Evolutionary conservation across 2,113 vertebrate species (phyloP).

Genomic region (Ramphastos sulfuratus): DNA sequence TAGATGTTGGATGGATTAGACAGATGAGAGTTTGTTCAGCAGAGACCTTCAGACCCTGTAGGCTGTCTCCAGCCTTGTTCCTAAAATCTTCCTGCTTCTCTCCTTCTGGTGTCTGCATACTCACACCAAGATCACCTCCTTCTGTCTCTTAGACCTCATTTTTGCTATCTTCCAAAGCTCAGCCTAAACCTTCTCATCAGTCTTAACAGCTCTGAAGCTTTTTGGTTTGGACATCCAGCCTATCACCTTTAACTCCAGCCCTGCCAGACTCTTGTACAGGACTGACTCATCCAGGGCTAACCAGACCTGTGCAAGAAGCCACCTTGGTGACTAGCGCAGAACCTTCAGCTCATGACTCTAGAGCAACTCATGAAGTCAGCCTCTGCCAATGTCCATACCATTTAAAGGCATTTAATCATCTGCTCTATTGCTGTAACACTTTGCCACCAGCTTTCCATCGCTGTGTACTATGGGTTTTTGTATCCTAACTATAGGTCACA

Average conservation of each 20-base stretch:
- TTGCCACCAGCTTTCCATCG: not conserved
- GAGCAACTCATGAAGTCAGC: not conserved
- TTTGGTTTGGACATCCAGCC: not conserved
- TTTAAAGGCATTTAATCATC: not conserved
- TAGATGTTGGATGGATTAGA: not conserved
- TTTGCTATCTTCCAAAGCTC: not conserved
- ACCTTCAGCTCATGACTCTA: not conserved
- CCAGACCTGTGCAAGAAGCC: not conserved
- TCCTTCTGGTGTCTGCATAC: not conserved
- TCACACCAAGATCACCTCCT: not conserved
- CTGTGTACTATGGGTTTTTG: not conserved
- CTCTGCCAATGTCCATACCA: not conserved
- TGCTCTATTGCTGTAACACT: rapidly evolving
- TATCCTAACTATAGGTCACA: not conserved
- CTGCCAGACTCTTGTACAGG: not conserved
- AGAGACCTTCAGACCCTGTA: not conserved
- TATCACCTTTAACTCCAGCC: not conserved
- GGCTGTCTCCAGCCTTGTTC: not conserved
- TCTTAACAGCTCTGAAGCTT: not conserved
- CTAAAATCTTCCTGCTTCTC: not conserved
- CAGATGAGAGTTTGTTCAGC: not conserved
- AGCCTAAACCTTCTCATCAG: not conserved
- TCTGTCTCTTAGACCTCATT: not conserved
- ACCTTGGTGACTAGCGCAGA: not conserved
- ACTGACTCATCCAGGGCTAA: not conserved